Conservation (phyloP, 2,113 vertebrate species). For the Miniopterus natalensis region DNA sequence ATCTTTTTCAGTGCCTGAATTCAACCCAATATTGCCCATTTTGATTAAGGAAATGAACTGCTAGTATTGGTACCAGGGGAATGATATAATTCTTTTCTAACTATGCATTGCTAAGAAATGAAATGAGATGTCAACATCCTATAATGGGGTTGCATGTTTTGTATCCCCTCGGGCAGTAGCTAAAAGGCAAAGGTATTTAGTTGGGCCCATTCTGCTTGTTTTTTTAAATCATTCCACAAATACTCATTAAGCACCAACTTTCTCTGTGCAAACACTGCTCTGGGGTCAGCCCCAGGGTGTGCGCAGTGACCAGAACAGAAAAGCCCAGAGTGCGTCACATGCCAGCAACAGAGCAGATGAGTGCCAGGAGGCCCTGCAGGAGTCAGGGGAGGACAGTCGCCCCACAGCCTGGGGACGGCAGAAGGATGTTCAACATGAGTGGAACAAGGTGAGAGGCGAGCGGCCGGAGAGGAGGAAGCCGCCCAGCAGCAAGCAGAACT, state of each 20-base stretch:
- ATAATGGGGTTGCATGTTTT: conserved; percentile 25
- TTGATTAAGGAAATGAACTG: conserved; percentile 68
- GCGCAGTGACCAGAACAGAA: neutral
- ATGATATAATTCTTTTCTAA: conserved; percentile 57
- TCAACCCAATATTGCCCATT: conserved; percentile 47
- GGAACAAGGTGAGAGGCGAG: neutral
- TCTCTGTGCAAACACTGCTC: conserved; percentile 16
- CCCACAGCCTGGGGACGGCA: conserved; percentile 31
- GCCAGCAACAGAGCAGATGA: conserved; percentile 3
- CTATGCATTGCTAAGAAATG: conserved; percentile 43
- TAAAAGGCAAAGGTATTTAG: conserved; percentile 55
- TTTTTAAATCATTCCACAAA: conserved; percentile 57
- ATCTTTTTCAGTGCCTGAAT: conserved; percentile 21
- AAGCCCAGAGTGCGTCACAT: neutral
- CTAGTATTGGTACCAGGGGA: conserved; percentile 18
- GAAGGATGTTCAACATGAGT: neutral
- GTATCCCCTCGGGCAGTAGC: conserved; percentile 59
- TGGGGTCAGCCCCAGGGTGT: neutral
- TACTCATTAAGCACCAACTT: conserved; percentile 51
- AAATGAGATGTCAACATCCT: conserved; percentile 71
- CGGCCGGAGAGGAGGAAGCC: neutral
- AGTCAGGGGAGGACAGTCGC: neutral
- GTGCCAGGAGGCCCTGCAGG: neutral
- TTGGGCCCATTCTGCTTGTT: conserved; percentile 45
- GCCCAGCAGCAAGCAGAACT: neutral